Evolutionary conservation across 2,797 vertebrate species (phyloP), one percentile per base, ranked within the genome.

Genomic region (Sebastes jordani): DNA sequence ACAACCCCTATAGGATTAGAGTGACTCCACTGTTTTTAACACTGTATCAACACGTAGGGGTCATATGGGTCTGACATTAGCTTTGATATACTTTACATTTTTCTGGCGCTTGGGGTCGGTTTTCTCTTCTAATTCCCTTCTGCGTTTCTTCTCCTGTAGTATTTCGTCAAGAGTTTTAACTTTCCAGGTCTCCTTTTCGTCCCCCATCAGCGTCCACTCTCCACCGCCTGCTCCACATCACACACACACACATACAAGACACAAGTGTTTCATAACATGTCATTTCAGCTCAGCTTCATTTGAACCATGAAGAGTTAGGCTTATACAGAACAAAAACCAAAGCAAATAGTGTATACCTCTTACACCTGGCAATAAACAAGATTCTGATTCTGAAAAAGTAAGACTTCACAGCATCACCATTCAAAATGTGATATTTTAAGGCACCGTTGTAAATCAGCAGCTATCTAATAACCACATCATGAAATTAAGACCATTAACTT

Each of bases 171-270:
- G 97, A 82, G 98, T 99, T 95, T 99, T 99, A 91, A 99, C 98
- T 94, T 99, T 99, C 98, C 98, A 99, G 95, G 96, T 99, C 93
- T 99, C 98, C 96, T 99, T 99, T 98, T 98, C 97, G 98, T 99
- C 98, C 97, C 98, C 98, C 98, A 99, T 99, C 98, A 92, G 98
- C 96, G 86, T 96, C 76, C 86, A 91, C 86, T 94, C 95, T 89
- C 90, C 90, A 88, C 95, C 89, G 80, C 89, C 95, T 96, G 86
- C 36, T 86, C 83, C 65, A 84, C 27, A 70, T 10, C 16, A 74
- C 61, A 74, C 52, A 76, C 70, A 89, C 23, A 61, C 2, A 34
- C 4, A 36, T 13, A 36, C 0, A 38, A 34, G 2, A 65, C 34
- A 78, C 16, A 74, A 55, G 11, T 6, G 18, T 52, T 68, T 68